A percentile compares a stretch with the other conserved stretches of the same genome.
phyloP scores from a whole-genome alignment of 1,140 invertebrate species.

The Manduca sexta region DNA sequence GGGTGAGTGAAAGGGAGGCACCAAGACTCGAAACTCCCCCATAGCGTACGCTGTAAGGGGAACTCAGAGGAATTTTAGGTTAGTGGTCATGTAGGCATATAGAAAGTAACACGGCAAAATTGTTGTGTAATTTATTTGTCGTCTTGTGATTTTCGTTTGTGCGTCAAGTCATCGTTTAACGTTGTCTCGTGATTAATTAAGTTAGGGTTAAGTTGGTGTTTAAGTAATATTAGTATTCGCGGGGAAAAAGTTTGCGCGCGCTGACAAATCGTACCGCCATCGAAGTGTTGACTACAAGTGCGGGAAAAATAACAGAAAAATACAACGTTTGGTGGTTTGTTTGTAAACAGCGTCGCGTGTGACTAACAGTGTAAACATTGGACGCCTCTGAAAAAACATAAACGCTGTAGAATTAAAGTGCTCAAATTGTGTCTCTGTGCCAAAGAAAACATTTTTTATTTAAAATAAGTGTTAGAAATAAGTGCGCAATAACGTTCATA shows the following conservation, averaged over 20 bases:
- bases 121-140: constrained; percentile 73
- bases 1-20: constrained; percentile 67
- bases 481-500: constrained; percentile 24
- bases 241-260: constrained; percentile 6
- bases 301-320: constrained; percentile 27
- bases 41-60: constrained; percentile 61
- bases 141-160: constrained; percentile 70
- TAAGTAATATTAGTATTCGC: constrained; percentile 8
- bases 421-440: neutral
- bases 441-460: neutral
- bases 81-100: constrained; percentile 74
- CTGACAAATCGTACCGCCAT: constrained; percentile 1
- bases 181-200: constrained; percentile 45
- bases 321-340: constrained; percentile 41
- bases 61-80: constrained; percentile 65
- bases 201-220: constrained; percentile 15
- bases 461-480: constrained; percentile 10
- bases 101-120: constrained; percentile 71
- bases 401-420: no score
- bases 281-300: neutral
- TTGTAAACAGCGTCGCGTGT: constrained; percentile 64
- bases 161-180: constrained; percentile 67
- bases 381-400: neutral
- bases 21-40: constrained; percentile 48
- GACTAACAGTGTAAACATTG: constrained; percentile 37